phyloP scores from a whole-genome alignment of 2,888 invertebrate genomes.

The Xylocampa areola region DNA sequence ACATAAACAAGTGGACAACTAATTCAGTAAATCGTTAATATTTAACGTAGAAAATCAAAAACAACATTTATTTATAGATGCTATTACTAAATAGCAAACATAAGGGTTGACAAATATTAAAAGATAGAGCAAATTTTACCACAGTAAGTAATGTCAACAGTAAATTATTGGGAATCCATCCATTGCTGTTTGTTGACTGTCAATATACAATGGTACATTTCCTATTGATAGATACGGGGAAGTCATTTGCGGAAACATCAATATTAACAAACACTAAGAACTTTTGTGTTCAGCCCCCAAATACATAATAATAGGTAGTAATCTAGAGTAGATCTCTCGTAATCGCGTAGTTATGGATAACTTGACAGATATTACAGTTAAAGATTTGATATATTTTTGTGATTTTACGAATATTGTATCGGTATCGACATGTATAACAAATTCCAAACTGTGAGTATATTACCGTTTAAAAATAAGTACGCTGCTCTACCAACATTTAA shows the following conservation, averaged over 20 bases:
- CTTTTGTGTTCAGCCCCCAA: conserved; percentile 12
- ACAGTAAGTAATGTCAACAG: conserved; percentile 27
- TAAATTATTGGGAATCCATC: conserved; percentile 30
- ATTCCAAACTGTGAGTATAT: too few relatives aligned
- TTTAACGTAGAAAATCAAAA: neutral
- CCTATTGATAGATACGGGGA: conserved; percentile 20
- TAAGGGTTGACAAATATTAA: neutral
- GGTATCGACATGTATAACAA: too few relatives aligned
- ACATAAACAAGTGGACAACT: neutral
- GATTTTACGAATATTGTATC: too few relatives aligned
- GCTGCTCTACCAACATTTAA: too few relatives aligned
- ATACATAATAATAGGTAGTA: conserved; percentile 3
- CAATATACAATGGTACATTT: conserved; percentile 34
- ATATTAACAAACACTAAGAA: conserved; percentile 25
- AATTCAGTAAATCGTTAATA: neutral
- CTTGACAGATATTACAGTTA: conserved; percentile 8
- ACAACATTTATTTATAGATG: neutral
- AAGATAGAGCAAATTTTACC: conserved; percentile 11
- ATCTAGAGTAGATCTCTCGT: conserved; percentile 4
- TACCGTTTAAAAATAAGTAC: too few relatives aligned
- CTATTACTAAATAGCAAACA: neutral
- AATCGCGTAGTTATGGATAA: conserved; percentile 7
- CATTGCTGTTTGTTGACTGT: conserved; percentile 43
- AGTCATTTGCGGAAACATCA: conserved; percentile 13
- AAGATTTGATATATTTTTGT: too few relatives aligned